Evolutionary conservation across 2,888 invertebrate species (phyloP).

Genomic region (Pegoplata infirma): DNA sequence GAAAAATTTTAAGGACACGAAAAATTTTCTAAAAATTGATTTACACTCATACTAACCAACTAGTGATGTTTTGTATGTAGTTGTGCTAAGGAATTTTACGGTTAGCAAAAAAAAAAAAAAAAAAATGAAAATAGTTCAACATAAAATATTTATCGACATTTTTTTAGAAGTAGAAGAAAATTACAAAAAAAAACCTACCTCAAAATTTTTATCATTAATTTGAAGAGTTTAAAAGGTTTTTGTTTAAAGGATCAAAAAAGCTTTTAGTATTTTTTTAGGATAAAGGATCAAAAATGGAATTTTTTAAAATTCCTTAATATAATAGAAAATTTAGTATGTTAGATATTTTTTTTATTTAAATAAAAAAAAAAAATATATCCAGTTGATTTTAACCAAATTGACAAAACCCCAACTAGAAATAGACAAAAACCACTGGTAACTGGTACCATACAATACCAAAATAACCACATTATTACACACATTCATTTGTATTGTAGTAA

Average conservation of each 20-base stretch:
- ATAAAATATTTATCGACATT: constrained; percentile 4
- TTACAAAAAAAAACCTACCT: not conserved
- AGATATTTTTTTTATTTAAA: not conserved
- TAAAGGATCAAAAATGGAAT: not conserved
- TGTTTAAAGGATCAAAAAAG: not conserved
- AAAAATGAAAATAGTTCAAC: not conserved
- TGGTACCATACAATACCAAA: constrained; percentile 55
- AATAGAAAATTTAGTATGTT: no score
- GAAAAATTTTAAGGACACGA: not conserved
- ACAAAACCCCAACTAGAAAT: constrained; percentile 3
- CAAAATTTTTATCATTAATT: constrained; percentile 11
- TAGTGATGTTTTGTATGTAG: not conserved
- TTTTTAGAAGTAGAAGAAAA: not conserved
- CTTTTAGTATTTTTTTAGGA: not conserved
- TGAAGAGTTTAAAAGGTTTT: not conserved
- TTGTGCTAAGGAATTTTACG: not conserved
- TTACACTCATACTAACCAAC: not conserved
- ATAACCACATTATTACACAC: constrained; percentile 29
- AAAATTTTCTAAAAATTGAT: not conserved
- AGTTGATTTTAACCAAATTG: constrained; percentile 7
- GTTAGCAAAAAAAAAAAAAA: not conserved
- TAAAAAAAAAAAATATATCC: no score
- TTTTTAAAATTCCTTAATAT: no score
- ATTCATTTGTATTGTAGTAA: constrained; percentile 9
- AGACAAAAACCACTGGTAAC: constrained; percentile 35